A percentile compares a stretch with the other conserved stretches of the same genome.
Conservation (phyloP, 2,888 invertebrate species). For the Papilio gigon region DNA sequence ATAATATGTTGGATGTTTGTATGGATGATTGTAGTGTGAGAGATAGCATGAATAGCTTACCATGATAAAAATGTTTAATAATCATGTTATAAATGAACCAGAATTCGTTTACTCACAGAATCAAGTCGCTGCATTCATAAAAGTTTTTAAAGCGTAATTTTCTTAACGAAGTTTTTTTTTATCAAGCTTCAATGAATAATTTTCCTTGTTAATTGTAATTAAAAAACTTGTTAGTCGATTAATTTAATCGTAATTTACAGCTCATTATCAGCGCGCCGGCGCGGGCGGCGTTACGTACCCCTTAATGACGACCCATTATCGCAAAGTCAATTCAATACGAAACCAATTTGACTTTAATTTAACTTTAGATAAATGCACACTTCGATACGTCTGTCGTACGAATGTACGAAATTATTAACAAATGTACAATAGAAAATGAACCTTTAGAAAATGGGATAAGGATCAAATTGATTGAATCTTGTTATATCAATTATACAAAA, state of each 20-base stretch:
- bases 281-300: constrained; percentile 41
- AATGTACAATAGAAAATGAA: constrained; percentile 8
- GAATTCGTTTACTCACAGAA: too few species aligned
- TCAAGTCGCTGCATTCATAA: background rate
- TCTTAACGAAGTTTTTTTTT: background rate
- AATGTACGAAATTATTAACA: constrained; percentile 34
- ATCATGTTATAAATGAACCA: too few species aligned
- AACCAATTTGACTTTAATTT: constrained; percentile 52
- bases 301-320: constrained; percentile 48
- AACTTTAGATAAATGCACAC: constrained; percentile 49
- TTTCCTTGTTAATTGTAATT: constrained; percentile 8
- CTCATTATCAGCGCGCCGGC: constrained; percentile 32
- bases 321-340: constrained; percentile 48
- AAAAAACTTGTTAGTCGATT: background rate
- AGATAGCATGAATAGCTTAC: too few species aligned
- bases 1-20: too few species aligned
- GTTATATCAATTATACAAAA: constrained; percentile 1
- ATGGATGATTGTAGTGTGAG: too few species aligned
- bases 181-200: background rate
- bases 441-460: constrained; percentile 32
- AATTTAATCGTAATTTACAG: constrained; percentile 28
- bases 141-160: background rate
- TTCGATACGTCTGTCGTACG: constrained; percentile 44
- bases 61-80: too few species aligned
- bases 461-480: background rate